A percentile compares a stretch with the other conserved stretches of the same genome.
These are phyloP conservation scores for Propithecus deckenii DNA, from an alignment of 2,797 vertebrate genomes.

Conservation along the genomic window DNA sequence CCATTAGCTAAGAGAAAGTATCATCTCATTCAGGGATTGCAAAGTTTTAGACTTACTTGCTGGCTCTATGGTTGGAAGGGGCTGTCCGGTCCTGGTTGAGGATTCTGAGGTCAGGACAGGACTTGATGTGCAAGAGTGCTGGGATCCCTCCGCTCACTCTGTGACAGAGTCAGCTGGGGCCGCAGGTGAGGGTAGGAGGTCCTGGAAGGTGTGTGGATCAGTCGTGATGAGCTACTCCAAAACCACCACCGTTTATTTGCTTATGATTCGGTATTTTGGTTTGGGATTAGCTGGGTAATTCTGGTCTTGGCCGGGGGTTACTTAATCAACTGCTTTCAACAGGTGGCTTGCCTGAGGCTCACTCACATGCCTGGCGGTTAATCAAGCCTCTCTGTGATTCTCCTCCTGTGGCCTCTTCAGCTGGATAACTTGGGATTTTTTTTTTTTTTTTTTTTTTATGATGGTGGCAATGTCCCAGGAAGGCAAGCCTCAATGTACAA, in stretches of 20 bases:
- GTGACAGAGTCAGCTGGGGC: no score
- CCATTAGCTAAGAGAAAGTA: not conserved
- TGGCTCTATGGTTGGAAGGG: not conserved
- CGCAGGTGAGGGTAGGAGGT: fast-evolving
- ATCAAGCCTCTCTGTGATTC: not conserved
- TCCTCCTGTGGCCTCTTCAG: not conserved
- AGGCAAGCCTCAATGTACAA: not conserved
- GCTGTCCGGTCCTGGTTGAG: not conserved
- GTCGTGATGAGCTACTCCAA: not conserved
- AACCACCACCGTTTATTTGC: not conserved
- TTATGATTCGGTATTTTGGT: not conserved
- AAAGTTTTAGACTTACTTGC: not conserved
- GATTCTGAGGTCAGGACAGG: not conserved
- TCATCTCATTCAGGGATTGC: not conserved
- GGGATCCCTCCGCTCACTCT: not conserved
- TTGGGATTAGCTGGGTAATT: not conserved
- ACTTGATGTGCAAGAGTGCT: no score
- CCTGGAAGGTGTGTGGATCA: fast-evolving
- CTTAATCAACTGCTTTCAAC: not conserved
- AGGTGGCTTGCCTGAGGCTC: not conserved
- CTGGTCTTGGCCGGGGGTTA: not conserved
- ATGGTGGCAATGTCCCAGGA: not conserved
- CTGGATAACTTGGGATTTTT: not conserved
- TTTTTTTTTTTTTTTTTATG: not conserved
- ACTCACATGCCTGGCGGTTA: not conserved